These are phyloP conservation scores for Platysteira castanea DNA, from an alignment of 2,113 vertebrate genomes.

Conservation along the genomic window DNA sequence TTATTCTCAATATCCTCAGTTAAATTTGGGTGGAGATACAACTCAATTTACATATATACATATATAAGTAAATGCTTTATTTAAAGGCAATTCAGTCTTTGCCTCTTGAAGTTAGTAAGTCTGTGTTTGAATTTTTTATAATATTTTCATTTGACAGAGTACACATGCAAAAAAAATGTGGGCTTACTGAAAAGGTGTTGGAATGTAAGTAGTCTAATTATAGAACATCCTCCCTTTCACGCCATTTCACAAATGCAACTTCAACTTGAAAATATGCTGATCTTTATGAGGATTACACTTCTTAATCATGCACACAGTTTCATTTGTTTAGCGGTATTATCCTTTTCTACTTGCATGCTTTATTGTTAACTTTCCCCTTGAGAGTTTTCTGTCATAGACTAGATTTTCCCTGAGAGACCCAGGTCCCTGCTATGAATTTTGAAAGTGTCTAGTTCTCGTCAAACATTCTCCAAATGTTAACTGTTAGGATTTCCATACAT, in stretches of 20 bases:
- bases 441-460: not conserved
- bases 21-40: not conserved
- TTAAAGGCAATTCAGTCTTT: not conserved
- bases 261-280: not conserved
- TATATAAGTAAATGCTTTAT: not conserved
- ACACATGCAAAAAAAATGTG: not conserved
- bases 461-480: not conserved
- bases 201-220: not conserved
- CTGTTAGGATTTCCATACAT: conserved; percentile 16
- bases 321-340: not conserved
- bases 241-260: not conserved
- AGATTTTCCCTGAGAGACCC: not conserved
- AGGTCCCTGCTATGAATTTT: not conserved
- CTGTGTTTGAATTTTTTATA: not conserved
- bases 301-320: not conserved
- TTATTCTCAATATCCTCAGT: not conserved
- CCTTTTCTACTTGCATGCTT: not conserved
- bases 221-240: not conserved
- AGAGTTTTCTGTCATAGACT: not conserved
- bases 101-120: not conserved
- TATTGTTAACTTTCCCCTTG: not conserved
- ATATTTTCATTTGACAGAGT: not conserved
- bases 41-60: not conserved
- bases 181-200: not conserved
- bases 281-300: not conserved